Percentiles rank a stretch among this genome's conserved stretches.
Conservation (phyloP, 2,113 vertebrate species). For the Porphyrio hochstetteri region DNA sequence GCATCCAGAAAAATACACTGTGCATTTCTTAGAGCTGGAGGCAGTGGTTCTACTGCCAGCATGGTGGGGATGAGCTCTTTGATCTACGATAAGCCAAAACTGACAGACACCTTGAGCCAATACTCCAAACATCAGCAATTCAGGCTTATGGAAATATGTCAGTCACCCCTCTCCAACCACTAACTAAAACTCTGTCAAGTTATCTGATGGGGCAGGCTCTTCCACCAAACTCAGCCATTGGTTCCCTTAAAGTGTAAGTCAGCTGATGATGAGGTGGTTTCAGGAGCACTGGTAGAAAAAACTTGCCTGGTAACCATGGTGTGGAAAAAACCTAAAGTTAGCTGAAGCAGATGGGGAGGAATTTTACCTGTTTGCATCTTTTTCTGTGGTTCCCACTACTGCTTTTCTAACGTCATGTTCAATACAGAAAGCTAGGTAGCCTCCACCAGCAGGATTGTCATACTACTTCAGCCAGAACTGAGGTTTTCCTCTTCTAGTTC, state of each 20-base stretch:
- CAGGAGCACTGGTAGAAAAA: background rate
- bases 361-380: background rate
- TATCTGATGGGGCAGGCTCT: background rate
- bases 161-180: background rate
- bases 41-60: background rate
- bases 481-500: background rate
- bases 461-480: background rate
- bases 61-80: rapidly evolving
- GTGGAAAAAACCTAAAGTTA: background rate
- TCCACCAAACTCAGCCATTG: background rate
- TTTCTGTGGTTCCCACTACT: background rate
- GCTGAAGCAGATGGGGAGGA: background rate
- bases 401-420: background rate
- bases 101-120: background rate
- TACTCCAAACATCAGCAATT: background rate
- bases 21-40: background rate
- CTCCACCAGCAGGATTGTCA: background rate
- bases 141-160: background rate
- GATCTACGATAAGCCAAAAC: background rate
- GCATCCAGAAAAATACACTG: background rate
- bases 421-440: background rate
- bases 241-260: background rate
- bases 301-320: background rate
- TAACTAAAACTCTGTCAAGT: background rate
- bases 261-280: background rate